A percentile compares a stretch with the other conserved stretches of the same genome.
phyloP scores from a whole-genome alignment of 2,888 invertebrate genomes.

The Mesorhabditis belari region DNA sequence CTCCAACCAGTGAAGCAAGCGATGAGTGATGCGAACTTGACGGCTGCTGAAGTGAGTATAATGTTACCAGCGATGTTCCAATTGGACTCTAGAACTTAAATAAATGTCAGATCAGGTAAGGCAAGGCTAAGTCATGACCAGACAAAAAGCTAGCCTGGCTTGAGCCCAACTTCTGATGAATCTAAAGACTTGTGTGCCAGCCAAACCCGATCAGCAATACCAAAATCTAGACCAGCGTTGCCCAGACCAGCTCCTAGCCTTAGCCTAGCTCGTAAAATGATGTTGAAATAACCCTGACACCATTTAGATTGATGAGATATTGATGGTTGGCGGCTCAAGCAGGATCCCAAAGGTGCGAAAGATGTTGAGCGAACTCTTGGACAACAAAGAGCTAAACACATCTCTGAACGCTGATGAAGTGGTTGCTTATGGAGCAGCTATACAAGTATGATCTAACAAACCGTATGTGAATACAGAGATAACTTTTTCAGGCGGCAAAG shows the following conservation, averaged over 20 bases:
- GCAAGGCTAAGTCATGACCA: no score
- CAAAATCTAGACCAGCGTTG: no score
- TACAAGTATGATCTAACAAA: neutral
- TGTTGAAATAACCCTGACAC: neutral
- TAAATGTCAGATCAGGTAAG: no score
- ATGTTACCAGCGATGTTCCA: no score
- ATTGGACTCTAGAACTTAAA: no score
- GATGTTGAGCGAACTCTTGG: neutral
- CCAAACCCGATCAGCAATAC: no score
- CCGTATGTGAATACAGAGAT: neutral
- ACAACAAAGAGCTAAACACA: neutral
- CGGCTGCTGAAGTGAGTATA: neutral
- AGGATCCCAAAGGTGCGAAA: neutral
- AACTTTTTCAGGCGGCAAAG: neutral
- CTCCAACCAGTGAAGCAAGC: neutral
- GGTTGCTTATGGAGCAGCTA: neutral
- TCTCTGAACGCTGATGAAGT: neutral
- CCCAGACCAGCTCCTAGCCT: no score
- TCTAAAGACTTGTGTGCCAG: no score
- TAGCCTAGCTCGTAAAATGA: no score
- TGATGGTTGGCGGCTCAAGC: neutral
- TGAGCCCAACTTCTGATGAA: no score
- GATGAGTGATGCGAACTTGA: neutral
- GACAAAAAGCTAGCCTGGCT: no score
- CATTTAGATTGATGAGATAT: neutral